Conservation (phyloP, 1,140 invertebrate species). For the Zaprionus taronus region DNA sequence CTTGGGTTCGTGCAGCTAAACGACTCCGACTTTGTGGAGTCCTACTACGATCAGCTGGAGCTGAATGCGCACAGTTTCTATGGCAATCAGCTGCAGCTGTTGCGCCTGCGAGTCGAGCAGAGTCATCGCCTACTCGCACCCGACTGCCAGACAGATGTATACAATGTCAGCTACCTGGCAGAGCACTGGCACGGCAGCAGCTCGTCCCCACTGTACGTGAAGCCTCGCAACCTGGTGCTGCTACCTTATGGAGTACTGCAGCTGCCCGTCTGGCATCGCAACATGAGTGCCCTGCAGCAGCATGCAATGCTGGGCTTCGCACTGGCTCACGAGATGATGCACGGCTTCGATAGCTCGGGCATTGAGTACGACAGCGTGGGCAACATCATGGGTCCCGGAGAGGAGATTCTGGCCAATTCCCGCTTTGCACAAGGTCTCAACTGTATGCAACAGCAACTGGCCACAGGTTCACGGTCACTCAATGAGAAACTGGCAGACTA, state of each 20-base stretch:
- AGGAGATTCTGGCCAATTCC: conserved; percentile 70
- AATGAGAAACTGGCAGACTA: conserved; percentile 78
- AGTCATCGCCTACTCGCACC: conserved; percentile 53
- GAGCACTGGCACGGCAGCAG: conserved; percentile 63
- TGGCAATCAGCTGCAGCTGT: conserved; percentile 66
- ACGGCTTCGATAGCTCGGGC: conserved; percentile 74
- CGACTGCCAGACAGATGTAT: conserved; percentile 1
- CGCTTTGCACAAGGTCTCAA: conserved; percentile 61
- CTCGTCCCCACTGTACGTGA: conserved; percentile 71
- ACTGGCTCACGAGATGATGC: conserved; percentile 71
- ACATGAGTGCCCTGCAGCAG: conserved; percentile 62
- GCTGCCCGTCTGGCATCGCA: conserved; percentile 70
- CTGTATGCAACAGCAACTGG: conserved; percentile 76
- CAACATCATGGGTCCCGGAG: conserved; percentile 77
- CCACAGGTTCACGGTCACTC: conserved; percentile 67
- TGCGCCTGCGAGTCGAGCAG: conserved; percentile 62
- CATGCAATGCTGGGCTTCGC: conserved; percentile 75
- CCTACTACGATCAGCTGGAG: conserved; percentile 57
- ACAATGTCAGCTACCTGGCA: conserved; percentile 54
- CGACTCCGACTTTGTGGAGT: conserved; percentile 45
- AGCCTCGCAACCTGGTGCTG: conserved; percentile 69
- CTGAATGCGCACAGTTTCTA: conserved; percentile 70
- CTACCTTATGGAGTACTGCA: conserved; percentile 73
- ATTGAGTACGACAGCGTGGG: conserved; percentile 72
- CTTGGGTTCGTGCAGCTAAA: conserved; percentile 65